These are phyloP conservation scores for Leucophora obtusa DNA, from an alignment of 2,888 invertebrate species.

Conservation along the genomic window DNA sequence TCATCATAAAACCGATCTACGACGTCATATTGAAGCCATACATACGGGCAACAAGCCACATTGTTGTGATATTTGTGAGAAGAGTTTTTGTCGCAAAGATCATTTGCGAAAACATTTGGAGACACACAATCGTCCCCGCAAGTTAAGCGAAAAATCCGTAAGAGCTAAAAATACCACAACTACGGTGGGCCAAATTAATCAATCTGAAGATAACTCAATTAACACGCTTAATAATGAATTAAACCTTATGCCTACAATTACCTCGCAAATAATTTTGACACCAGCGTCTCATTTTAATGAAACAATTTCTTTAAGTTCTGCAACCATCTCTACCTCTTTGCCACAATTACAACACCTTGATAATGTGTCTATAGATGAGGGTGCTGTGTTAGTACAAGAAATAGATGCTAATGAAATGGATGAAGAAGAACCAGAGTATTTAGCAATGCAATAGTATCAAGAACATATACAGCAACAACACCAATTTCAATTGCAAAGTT, in stretches of 20 bases:
- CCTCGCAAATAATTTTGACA: no score
- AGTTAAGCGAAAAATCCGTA: conserved; percentile 61
- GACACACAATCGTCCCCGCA: conserved; percentile 83
- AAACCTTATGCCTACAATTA: no score
- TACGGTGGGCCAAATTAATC: no score
- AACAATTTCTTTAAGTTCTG: no score
- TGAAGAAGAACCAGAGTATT: conserved; percentile 24
- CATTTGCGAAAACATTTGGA: conserved; percentile 93
- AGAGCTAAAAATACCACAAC: conserved; percentile 25
- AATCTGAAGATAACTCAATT: no score
- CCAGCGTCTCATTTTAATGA: no score
- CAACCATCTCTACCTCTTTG: no score
- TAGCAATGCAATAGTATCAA: conserved; percentile 15
- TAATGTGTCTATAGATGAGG: no score
- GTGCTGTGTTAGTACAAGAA: no score
- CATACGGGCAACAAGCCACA: conserved; percentile 93
- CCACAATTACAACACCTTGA: no score
- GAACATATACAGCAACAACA: conserved; percentile 22
- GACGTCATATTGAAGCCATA: conserved; percentile 88
- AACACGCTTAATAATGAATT: no score
- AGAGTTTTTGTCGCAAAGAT: conserved; percentile 93
- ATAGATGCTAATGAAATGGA: no score
- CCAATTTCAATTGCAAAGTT: conserved; percentile 10
- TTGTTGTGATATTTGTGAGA: conserved; percentile 88
- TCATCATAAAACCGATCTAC: conserved; percentile 93